These are phyloP conservation scores for Silvanus unidentatus DNA, from an alignment of 2,888 invertebrate species.

Conservation along the genomic window DNA sequence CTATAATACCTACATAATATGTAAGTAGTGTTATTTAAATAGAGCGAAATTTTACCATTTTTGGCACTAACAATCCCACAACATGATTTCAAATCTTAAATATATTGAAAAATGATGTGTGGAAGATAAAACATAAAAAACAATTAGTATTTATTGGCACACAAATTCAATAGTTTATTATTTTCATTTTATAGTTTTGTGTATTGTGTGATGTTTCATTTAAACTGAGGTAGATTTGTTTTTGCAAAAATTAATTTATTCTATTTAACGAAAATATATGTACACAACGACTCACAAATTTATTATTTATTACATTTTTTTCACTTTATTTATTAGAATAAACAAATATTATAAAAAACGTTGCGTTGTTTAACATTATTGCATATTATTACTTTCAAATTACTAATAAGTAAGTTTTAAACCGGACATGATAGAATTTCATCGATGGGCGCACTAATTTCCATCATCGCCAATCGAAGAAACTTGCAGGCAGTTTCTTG, in stretches of 20 bases:
- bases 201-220: background rate
- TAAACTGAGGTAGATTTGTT: conserved; percentile 47
- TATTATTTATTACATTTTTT: conserved; percentile 23
- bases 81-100: background rate
- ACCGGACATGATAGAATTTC: background rate
- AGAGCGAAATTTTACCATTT: conserved; percentile 15
- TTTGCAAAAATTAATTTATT: conserved; percentile 39
- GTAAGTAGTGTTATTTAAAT: background rate
- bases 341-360: conserved; percentile 42
- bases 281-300: conserved; percentile 39
- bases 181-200: background rate
- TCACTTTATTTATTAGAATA: conserved; percentile 12
- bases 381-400: conserved; percentile 39
- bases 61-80: conserved; percentile 14
- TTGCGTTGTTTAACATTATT: conserved; percentile 44
- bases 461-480: background rate
- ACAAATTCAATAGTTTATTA: background rate
- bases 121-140: conserved; percentile 26
- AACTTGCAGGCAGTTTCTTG: background rate
- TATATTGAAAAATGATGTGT: background rate
- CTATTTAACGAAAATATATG: conserved; percentile 36
- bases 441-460: background rate
- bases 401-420: conserved; percentile 4
- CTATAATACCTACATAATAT: background rate
- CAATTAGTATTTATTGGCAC: conserved; percentile 16